Evolutionary conservation across 2,797 vertebrate genomes (phyloP), one percentile per base, ranked within the genome.

Genomic region (Coilia nasus): DNA sequence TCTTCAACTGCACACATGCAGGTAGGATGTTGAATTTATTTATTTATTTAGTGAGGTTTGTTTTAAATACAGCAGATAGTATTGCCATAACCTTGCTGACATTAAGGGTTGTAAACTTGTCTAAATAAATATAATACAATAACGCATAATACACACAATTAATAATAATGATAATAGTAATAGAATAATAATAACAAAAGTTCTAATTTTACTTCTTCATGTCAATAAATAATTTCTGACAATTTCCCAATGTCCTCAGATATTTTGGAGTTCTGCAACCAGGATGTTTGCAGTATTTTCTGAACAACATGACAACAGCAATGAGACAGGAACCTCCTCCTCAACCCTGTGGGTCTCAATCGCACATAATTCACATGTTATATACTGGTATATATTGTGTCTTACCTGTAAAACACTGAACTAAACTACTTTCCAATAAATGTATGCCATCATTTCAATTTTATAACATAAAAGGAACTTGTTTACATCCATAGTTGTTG

Each of bases 211-310:
- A 41, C 35, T 41, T 41, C 35, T 41, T 41, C 35, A 5, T 5
- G 35, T 41, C 35, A 41, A 41, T 41, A 41, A 41, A 41, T 41
- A 41, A 41, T 41, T 41, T 41, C 35, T 41, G 35, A 41, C 35
- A 41, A 7, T 83, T 87, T 89, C 81, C 82, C 86, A 85, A 14
- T 81, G 19, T 91, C 89, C 83, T 88, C 93, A 97, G 97, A 93
- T 85, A 96, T 97, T 89, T 92, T 98, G 89, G 93, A 96, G 88
- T 97, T 97, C 93, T 98, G 97, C 92, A 94, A 91, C 87, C 96
- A 95, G 83, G 96, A 97, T 60, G 93, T 96, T 85, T 98, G 97
- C 89, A 94, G 93, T 87, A 94, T 93, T 85, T 95, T 94, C 83
- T 95, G 88, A 94, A 64, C 47, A 88, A 88, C 46, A 85, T 64